A percentile compares a stretch with the other conserved stretches of the same genome.
phyloP scores from a whole-genome alignment of 2,888 invertebrate species.

The Drosophila siamana region DNA sequence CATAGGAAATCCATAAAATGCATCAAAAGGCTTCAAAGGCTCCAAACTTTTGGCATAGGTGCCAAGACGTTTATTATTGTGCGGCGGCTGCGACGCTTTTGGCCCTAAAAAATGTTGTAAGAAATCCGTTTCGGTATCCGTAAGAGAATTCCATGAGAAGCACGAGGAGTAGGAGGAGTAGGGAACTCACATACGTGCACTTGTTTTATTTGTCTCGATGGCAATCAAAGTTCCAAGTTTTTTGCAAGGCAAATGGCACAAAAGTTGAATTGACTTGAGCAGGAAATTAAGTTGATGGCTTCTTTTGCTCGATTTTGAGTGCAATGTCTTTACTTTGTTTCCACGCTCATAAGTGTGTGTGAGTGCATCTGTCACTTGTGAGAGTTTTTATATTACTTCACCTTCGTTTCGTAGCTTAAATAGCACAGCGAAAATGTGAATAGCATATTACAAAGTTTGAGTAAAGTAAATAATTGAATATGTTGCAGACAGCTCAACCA shows the following conservation, averaged over 20 bases:
- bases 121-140: constrained; percentile 1
- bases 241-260: constrained; percentile 69
- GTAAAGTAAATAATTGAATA: constrained; percentile 40
- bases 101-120: constrained; percentile 15
- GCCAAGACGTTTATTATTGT: constrained; percentile 70
- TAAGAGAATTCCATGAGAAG: no score
- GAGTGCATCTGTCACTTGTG: constrained; percentile 20
- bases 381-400: constrained; percentile 44
- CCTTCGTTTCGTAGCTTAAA: no score
- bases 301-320: constrained; percentile 43
- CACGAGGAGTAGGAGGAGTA: no score
- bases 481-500: not conserved
- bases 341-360: constrained; percentile 8
- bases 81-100: constrained; percentile 40
- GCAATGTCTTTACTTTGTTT: constrained; percentile 37
- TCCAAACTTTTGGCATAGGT: constrained; percentile 67
- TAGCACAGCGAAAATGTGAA: constrained; percentile 18
- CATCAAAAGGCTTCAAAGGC: constrained; percentile 71
- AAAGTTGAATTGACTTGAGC: constrained; percentile 77
- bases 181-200: not conserved
- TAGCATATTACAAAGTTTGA: constrained; percentile 66
- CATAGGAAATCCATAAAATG: constrained; percentile 71
- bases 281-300: constrained; percentile 79
- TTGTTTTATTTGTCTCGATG: constrained; percentile 65
- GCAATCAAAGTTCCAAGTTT: constrained; percentile 75